Evolutionary conservation across 2,888 invertebrate species (phyloP).

Genomic region (Pediacus dermestoides): DNA sequence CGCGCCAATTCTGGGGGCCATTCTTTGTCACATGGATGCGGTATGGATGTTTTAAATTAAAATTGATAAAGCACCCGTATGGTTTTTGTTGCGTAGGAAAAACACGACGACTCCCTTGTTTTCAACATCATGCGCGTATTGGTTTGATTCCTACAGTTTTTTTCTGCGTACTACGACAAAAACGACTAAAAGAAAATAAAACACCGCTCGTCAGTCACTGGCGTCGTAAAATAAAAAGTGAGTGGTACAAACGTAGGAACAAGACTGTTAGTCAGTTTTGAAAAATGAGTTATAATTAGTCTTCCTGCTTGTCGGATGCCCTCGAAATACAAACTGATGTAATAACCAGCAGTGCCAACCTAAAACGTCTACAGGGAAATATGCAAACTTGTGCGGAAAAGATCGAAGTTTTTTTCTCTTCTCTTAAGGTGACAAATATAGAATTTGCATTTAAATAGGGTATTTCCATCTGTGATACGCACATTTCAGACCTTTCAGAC

Average conservation of each 20-base stretch:
- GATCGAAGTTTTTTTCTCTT: constrained; percentile 50
- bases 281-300: constrained; percentile 46
- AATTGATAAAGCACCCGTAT: constrained; percentile 37
- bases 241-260: no score
- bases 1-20: no score
- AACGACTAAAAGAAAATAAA: no score
- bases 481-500: constrained; percentile 37
- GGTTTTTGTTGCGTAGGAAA: no score
- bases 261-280: constrained; percentile 35
- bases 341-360: constrained; percentile 22
- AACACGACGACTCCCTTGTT: no score
- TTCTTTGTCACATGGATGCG: no score
- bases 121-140: no score
- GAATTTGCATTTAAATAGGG: constrained; percentile 67
- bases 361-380: constrained; percentile 44
- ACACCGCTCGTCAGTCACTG: no score
- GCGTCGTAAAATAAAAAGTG: no score
- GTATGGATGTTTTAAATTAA: constrained; percentile 37
- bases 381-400: constrained; percentile 46
- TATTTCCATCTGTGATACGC: constrained; percentile 61
- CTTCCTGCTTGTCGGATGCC: constrained; percentile 31
- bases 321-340: constrained; percentile 34
- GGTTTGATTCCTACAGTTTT: no score
- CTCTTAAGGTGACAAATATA: constrained; percentile 59
- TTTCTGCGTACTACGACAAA: no score